Base-by-base conservation (phyloP, 1,140 invertebrate species). In the Araneus ventricosus region DNA sequence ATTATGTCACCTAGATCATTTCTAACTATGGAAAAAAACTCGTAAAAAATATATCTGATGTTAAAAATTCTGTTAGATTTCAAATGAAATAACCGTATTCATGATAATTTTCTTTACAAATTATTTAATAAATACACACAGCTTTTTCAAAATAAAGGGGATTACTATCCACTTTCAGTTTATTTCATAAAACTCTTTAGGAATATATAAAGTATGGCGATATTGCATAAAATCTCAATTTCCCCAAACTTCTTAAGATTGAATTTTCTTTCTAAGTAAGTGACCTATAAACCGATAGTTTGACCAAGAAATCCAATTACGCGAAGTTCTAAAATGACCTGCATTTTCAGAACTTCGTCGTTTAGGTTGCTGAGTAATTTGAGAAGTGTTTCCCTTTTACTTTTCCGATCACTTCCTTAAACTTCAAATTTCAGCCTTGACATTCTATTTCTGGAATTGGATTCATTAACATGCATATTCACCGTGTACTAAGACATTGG, bases 221-320 rank as follows among this genome's bases (percentile, higher is more conserved):
- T 17, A 37, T 20, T 75, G 30, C 34, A 6, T 20, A 75, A 75
- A 75, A 37, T 10, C 20, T 75, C 30, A 34, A 37, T 14, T n/a
- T 37, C 70, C 17, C 30, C 30, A 22, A 37, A 75, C 70, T 75
- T 75, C 70, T 37, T 22, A 30, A 75, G 34, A 20, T 75, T 34
- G 14, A 20, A 6, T 34, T 30, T 75, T 17, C 70, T 75, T 5
- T 30, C 34, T 37, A 75, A 75, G 17, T 37, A 75, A 75, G 17
- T 75, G 70, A 34, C 70, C 70, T 37, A 34, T 75, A 37, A 75
- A 75, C 70, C 70, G 70, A 75, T 37, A 75, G 70, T 75, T 75
- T 10, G 30, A 24, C 14, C 30, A 34, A 75, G 30, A 75, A 75
- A 20, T 37, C 34, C 70, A 75, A 75, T 75, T 75, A 75, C 70